phyloP scores from a whole-genome alignment of 1,140 invertebrate species.

The Vanessa atalanta region DNA sequence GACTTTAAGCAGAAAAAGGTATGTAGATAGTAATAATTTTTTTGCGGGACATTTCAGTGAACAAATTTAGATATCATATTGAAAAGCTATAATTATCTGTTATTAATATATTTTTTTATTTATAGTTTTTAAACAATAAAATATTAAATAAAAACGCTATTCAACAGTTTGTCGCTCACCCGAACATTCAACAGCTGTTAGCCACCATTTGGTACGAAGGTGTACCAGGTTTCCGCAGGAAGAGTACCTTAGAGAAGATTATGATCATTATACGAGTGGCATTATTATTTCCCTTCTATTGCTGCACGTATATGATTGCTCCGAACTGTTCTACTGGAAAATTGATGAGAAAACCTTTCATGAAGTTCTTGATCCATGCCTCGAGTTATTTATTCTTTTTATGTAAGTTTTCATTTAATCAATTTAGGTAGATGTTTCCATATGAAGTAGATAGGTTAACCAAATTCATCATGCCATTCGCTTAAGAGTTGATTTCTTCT shows the following conservation, averaged over 20 bases:
- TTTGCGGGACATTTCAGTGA: not conserved
- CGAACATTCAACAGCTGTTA: conserved; percentile 95
- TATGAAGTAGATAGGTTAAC: no score
- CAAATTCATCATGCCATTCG: no score
- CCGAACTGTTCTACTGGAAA: conserved; percentile 88
- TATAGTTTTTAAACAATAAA: no score
- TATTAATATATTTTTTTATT: no score
- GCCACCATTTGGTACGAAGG: conserved; percentile 96
- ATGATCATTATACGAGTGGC: conserved; percentile 88
- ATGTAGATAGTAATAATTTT: not conserved
- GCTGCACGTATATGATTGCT: conserved; percentile 89
- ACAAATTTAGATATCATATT: no score
- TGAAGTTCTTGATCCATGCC: conserved; percentile 96
- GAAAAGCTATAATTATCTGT: no score
- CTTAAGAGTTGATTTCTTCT: no score
- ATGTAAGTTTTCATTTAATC: conserved; percentile 82
- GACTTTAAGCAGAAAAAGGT: conserved; percentile 96
- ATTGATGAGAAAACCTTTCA: conserved; percentile 93
- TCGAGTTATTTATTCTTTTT: conserved; percentile 96
- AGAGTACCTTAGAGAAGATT: conserved; percentile 85
- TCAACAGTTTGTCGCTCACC: conserved; percentile 93
- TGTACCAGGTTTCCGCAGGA: conserved; percentile 92
- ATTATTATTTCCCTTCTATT: conserved; percentile 92
- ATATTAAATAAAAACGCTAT: not conserved
- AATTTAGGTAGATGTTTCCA: not conserved